phyloP scores from a whole-genome alignment of 2,888 invertebrate genomes.

The Neoaliturus tenellus region DNA sequence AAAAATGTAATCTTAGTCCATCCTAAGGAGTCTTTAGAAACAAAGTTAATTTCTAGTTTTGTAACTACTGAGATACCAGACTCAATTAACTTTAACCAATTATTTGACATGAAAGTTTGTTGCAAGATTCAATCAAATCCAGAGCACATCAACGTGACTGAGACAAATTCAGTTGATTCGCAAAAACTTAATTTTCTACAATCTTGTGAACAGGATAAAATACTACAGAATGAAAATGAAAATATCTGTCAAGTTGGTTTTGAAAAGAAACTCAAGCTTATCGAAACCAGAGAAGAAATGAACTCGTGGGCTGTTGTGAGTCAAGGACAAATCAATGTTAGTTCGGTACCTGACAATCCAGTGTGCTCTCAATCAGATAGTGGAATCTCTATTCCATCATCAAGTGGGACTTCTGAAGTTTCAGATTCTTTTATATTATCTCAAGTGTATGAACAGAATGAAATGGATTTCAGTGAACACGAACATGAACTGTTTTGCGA shows the following conservation, averaged over 20 bases:
- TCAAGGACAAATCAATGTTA: neutral
- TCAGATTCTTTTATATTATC: neutral
- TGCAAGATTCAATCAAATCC: neutral
- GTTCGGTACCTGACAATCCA: neutral
- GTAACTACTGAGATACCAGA: neutral
- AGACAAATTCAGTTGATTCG: neutral
- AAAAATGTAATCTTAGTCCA: neutral
- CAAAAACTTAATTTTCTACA: neutral
- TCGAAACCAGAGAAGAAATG: neutral
- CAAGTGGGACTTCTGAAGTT: neutral
- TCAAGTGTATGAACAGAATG: neutral
- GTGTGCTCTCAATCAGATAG: neutral
- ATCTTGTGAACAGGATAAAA: neutral
- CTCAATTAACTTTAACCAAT: too few species aligned
- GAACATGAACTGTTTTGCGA: conserved; percentile 40
- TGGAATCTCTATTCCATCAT: neutral
- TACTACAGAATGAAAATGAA: neutral
- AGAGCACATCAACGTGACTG: neutral
- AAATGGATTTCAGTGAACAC: neutral
- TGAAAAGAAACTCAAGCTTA: neutral
- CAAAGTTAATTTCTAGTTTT: neutral
- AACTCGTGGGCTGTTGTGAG: neutral
- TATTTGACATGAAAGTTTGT: neutral
- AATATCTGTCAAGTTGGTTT: neutral
- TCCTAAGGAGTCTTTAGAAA: neutral